Base-by-base conservation (phyloP, 2,113 vertebrate genomes). In the Tretioscincus oriximinensis region DNA sequence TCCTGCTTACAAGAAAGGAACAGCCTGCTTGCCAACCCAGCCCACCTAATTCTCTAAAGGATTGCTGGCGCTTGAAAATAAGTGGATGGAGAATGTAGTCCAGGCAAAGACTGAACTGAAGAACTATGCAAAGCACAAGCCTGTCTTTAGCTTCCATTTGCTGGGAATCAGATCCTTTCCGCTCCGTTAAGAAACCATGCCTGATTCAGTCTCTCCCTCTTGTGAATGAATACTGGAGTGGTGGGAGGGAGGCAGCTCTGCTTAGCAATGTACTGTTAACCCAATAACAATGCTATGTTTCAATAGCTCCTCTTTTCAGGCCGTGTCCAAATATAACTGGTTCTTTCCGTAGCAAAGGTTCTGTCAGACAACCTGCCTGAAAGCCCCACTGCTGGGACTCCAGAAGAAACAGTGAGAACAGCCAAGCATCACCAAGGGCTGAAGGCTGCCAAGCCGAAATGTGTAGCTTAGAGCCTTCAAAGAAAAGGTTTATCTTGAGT, bases 111-210 rank as follows among this genome's bases (percentile, higher is more conserved):
- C 31, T 73, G 75, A 35, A 66, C 49, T 68, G 28, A 68, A 8
- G 73, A 84, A 84, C 86, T 86, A 78, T 84, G 61, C 71, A 71
- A 86, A 81, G 81, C 12, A 28, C 49, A 68, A 49, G 12, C 26
- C 26, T 41, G 24, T 31, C 82, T 75, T 28, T 51, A 80, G 8
- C 74, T 79, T 78, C 86, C 83, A 76, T 78, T 31, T 29, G 71
- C 68, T 70, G 81, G 84, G 84, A 88, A 88, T 66, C 76, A 84
- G 84, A 87, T 81, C 26, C 82, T 86, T 88, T 85, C 84, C 74
- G 79, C 58, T 80, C 65, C 14, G 54, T 79, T 74, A 63, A 67
- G 49, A 63, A 61, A 74, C 49, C 41, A 2, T 51, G 65, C 29
- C 61, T 21, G 21, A 49, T 71, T 64, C 21, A 76, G 41, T 18